These are phyloP conservation scores for Carlito syrichta DNA, from an alignment of 2,113 vertebrate genomes.

Conservation along the genomic window DNA sequence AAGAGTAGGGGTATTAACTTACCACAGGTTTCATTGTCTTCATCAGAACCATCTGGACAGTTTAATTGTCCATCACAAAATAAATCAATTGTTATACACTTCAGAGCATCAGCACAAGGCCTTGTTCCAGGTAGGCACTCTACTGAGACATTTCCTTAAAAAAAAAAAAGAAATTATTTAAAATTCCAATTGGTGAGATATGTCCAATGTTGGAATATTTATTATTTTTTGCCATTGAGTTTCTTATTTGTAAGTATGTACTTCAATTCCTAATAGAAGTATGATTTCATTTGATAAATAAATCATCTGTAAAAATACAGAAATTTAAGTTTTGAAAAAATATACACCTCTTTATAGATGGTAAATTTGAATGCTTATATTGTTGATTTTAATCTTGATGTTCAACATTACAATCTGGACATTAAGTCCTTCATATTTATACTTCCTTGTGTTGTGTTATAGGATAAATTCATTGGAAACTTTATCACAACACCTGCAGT, in stretches of 20 bases:
- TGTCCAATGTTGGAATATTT: background rate
- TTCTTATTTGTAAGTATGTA: background rate
- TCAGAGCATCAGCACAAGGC: constrained; percentile 76
- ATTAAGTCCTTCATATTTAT: background rate
- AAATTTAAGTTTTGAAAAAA: background rate
- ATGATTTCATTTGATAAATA: background rate
- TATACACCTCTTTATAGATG: background rate
- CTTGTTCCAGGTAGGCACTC: constrained; percentile 73
- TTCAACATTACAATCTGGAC: background rate
- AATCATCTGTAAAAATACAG: background rate
- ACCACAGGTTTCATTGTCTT: constrained; percentile 82
- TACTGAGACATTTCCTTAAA: constrained; percentile 61
- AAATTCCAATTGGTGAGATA: background rate
- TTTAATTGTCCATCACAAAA: constrained; percentile 86
- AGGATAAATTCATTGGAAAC: background rate
- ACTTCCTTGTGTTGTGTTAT: background rate
- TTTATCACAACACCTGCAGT: background rate
- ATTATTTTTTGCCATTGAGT: background rate
- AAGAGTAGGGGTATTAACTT: constrained; percentile 41
- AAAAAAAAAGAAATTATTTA: constrained; percentile 15
- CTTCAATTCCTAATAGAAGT: background rate
- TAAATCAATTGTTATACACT: constrained; percentile 72
- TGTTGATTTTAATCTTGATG: background rate
- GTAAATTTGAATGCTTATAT: background rate
- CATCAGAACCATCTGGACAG: constrained; percentile 85